These are phyloP conservation scores for Coreius guichenoti DNA, from an alignment of 2,797 vertebrate species.

Conservation along the genomic window DNA sequence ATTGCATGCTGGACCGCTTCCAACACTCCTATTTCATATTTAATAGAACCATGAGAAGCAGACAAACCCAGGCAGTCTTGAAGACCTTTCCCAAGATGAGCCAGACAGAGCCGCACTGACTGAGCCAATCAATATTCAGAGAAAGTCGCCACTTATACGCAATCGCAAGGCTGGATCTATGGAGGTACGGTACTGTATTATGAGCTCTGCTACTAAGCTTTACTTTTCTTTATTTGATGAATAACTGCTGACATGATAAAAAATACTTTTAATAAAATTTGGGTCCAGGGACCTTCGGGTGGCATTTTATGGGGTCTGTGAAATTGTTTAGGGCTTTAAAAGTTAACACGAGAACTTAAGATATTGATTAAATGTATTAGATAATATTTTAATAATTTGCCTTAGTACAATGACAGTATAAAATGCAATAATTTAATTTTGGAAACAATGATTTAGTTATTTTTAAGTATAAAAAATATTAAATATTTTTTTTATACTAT, in stretches of 20 bases:
- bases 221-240: neutral
- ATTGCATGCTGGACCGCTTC: neutral
- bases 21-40: neutral
- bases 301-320: neutral
- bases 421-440: neutral
- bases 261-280: neutral
- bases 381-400: neutral
- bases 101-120: conserved; percentile 75
- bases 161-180: conserved; percentile 92
- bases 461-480: too few relatives aligned
- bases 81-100: conserved; percentile 88
- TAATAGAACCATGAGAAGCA: conserved; percentile 88
- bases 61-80: conserved; percentile 89
- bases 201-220: neutral
- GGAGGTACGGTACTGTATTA: conserved; percentile 83
- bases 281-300: too few relatives aligned
- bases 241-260: neutral
- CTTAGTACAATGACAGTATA: neutral
- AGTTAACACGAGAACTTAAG: neutral
- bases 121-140: conserved; percentile 82
- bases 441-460: neutral
- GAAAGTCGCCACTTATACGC: conserved; percentile 87
- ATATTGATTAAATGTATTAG: neutral
- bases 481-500: neutral
- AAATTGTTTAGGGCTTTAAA: neutral